phyloP scores from a whole-genome alignment of 2,888 invertebrate genomes.

The Azorinus chamasolen region DNA sequence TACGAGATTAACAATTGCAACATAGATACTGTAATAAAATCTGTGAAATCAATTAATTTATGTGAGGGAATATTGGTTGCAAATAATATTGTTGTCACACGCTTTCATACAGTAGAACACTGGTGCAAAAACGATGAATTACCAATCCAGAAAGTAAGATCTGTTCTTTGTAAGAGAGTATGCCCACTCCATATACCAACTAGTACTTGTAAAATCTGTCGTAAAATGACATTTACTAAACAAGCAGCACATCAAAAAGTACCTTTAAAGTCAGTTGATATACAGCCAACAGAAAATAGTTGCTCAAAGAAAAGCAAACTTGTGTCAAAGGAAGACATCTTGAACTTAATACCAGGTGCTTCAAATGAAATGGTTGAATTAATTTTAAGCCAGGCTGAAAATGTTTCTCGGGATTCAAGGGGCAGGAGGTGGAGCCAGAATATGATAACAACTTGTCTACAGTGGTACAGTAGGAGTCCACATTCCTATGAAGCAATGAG shows the following conservation, averaged over 20 bases:
- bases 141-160: constrained; percentile 14
- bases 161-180: constrained; percentile 25
- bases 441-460: constrained; percentile 30
- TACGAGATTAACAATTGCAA: background rate
- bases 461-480: constrained; percentile 33
- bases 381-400: constrained; percentile 33
- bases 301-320: background rate
- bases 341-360: constrained; percentile 39
- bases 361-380: constrained; percentile 37
- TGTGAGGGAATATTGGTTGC: constrained; percentile 21
- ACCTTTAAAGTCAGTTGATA: background rate
- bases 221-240: constrained; percentile 26
- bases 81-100: background rate
- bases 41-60: constrained; percentile 7
- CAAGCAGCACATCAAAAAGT: background rate
- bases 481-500: constrained; percentile 34
- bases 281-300: background rate
- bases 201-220: constrained; percentile 28
- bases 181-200: constrained; percentile 12
- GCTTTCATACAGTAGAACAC: constrained; percentile 6
- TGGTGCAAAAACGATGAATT: background rate
- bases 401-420: constrained; percentile 17
- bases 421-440: constrained; percentile 38
- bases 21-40: background rate
- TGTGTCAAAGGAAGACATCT: constrained; percentile 15